A percentile compares a stretch with the other conserved stretches of the same genome.
phyloP scores from a whole-genome alignment of 2,113 vertebrate genomes.

The Chloebia gouldiae region DNA sequence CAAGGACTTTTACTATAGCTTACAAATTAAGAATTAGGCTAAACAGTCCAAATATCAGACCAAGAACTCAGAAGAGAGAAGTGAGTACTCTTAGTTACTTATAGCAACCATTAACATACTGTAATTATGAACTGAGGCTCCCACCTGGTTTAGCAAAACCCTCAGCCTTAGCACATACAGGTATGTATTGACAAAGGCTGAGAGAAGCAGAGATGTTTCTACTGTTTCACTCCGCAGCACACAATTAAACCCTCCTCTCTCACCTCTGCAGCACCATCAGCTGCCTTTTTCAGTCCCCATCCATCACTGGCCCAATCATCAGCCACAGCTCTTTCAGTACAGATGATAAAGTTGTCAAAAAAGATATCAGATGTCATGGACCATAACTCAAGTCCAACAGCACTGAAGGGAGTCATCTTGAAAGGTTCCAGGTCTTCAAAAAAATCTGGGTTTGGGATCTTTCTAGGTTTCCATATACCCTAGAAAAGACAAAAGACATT shows the following conservation, averaged over 20 bases:
- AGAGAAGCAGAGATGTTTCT: not conserved
- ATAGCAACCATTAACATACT: not conserved
- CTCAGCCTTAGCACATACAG: not conserved
- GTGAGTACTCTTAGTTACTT: not conserved
- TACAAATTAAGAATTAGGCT: not conserved
- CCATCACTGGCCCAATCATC: slow-evolving; percentile 91
- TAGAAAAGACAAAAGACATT: slow-evolving; percentile 45
- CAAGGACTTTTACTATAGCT: not conserved
- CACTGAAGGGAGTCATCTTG: slow-evolving; percentile 90
- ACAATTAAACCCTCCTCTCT: not conserved
- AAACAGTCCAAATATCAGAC: not conserved
- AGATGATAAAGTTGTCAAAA: slow-evolving; percentile 97
- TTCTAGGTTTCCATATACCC: slow-evolving; percentile 97
- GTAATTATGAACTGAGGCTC: not conserved
- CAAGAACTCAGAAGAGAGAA: not conserved
- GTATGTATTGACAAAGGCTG: not conserved
- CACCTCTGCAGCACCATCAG: slow-evolving; percentile 94
- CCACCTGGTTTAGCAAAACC: not conserved
- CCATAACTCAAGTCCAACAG: slow-evolving; percentile 95
- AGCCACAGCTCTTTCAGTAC: slow-evolving; percentile 83
- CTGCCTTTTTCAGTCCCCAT: slow-evolving; percentile 96
- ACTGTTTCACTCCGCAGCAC: not conserved
- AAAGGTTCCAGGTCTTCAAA: slow-evolving; percentile 96
- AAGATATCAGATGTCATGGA: slow-evolving; percentile 99
- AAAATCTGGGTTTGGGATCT: slow-evolving; percentile 92